Percentiles rank a stretch among this genome's conserved stretches.
Conservation (phyloP, 2,797 vertebrate species). For the Paratrypauchen microcephalus region DNA sequence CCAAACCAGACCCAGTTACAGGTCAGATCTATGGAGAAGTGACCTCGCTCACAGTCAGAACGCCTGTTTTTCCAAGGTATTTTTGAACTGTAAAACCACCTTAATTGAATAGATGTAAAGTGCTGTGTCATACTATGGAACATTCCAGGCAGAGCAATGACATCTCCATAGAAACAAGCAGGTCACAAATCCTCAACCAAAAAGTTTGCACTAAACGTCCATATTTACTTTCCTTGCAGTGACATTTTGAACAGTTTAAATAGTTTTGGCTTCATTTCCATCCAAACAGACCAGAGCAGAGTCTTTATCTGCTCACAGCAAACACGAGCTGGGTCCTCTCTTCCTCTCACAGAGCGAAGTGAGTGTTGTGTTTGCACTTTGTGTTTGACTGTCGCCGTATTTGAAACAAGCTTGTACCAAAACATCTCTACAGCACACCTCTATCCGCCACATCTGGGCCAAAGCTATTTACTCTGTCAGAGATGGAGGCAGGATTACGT, state of each 20-base stretch:
- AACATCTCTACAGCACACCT: conserved; percentile 9
- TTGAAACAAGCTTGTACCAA: conserved; percentile 7
- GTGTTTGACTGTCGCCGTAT: conserved; percentile 2
- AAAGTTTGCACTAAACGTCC: neutral
- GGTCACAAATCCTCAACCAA: too few species aligned
- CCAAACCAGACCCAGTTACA: too few species aligned
- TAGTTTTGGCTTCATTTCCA: neutral
- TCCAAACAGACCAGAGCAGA: neutral
- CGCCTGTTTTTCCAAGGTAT: too few species aligned
- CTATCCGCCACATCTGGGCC: neutral
- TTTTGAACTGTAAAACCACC: too few species aligned
- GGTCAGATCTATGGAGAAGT: too few species aligned
- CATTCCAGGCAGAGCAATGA: too few species aligned
- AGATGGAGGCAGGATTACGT: neutral
- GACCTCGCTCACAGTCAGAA: too few species aligned
- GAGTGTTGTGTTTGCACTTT: neutral
- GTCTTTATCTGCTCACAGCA: conserved; percentile 1
- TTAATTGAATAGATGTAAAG: too few species aligned
- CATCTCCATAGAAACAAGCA: too few species aligned
- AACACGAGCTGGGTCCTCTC: neutral
- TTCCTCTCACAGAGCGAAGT: neutral
- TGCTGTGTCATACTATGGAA: too few species aligned
- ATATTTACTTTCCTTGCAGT: neutral
- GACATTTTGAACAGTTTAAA: neutral
- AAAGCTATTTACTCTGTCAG: neutral